Conservation (phyloP, 2,113 vertebrate genomes). For the Todiramphus saurophagus region DNA sequence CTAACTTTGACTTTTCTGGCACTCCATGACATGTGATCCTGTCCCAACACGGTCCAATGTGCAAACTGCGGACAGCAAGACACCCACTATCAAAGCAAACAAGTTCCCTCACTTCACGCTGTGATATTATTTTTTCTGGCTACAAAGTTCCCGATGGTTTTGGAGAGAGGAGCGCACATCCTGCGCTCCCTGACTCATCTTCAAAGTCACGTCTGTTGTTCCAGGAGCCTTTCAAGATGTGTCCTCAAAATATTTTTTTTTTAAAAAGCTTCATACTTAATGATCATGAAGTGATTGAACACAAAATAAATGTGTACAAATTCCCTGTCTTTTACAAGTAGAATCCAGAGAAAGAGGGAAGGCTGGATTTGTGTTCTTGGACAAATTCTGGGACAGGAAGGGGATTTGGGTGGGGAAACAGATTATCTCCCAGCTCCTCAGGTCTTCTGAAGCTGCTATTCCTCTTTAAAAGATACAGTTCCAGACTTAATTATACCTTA, state of each 20-base stretch:
- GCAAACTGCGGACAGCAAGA: neutral
- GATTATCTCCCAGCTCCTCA: neutral
- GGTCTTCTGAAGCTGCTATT: neutral
- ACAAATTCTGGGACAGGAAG: neutral
- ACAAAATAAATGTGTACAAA: neutral
- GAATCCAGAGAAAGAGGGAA: neutral
- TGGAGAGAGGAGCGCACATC: neutral
- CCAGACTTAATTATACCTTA: neutral
- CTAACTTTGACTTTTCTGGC: neutral
- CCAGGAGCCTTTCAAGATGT: slow-evolving; percentile 20
- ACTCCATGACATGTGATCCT: neutral
- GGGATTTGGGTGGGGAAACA: neutral
- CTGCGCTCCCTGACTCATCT: neutral
- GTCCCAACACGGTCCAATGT: neutral
- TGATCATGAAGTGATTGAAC: neutral
- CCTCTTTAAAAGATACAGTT: neutral
- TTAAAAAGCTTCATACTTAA: neutral
- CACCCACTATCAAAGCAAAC: neutral
- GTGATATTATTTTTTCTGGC: neutral
- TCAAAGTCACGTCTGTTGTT: slow-evolving; percentile 29
- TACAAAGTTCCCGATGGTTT: neutral
- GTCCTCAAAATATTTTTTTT: neutral
- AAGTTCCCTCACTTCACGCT: neutral
- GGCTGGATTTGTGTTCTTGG: neutral
- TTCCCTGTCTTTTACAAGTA: neutral